A percentile compares a stretch with the other conserved stretches of the same genome.
These are phyloP conservation scores for Pachycephala philippinensis DNA, from an alignment of 2,113 vertebrate species.

Conservation along the genomic window DNA sequence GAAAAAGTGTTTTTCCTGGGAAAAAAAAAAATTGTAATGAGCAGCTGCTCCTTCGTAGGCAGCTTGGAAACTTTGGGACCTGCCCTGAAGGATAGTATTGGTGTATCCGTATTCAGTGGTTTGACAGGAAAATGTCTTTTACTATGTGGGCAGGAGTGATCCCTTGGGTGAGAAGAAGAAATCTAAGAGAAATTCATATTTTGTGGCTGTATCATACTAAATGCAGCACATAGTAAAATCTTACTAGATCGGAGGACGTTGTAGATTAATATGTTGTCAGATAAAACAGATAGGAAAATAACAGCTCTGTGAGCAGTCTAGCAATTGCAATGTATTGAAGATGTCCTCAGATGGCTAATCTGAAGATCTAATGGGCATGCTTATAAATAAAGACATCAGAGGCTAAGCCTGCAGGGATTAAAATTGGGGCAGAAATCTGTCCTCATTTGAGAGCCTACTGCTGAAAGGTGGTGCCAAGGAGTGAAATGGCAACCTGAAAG, in stretches of 20 bases:
- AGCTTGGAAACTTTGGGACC: background rate
- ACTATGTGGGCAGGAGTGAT: background rate
- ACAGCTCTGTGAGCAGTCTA: background rate
- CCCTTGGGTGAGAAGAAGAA: background rate
- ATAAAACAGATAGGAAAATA: background rate
- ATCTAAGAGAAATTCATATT: background rate
- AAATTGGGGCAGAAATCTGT: background rate
- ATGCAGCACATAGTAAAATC: background rate
- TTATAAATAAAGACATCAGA: background rate
- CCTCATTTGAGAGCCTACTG: background rate
- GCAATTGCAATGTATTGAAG: background rate
- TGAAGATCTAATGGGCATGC: background rate
- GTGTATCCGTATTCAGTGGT: background rate
- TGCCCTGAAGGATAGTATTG: background rate
- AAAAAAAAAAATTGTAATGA: background rate
- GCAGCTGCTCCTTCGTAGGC: background rate
- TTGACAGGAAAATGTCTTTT: constrained; percentile 4
- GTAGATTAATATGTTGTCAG: background rate
- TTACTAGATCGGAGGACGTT: background rate
- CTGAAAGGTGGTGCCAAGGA: background rate
- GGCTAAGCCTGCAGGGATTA: background rate
- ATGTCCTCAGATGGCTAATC: background rate
- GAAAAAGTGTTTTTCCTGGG: background rate
- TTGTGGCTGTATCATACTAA: background rate
- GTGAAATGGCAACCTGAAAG: background rate